Base-by-base conservation (phyloP, 1,140 invertebrate genomes). In the Dryas iulia region DNA sequence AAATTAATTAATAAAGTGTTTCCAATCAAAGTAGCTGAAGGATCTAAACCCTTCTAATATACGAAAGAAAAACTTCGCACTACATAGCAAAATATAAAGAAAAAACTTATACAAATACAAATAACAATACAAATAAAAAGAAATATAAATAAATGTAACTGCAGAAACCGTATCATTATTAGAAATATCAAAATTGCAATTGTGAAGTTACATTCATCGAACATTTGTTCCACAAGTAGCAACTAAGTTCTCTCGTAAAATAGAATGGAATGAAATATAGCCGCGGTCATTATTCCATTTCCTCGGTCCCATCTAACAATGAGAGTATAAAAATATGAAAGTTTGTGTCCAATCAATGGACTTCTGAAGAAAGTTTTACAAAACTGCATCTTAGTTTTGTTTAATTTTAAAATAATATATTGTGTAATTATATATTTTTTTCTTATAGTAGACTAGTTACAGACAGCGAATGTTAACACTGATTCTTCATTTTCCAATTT, bases 281-380 rank as follows among this genome's bases (percentile, higher is more conserved):
- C 39, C 0, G 10, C 39, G 39, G n/a, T 21, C 14, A 47, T 47
- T 47, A 47, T 21, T 47, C 39, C 39, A 5, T 21, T 21, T 21
- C 39, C 26, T 28, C 39, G 39, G 39, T 21, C n/a, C 35, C n/a
- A 6, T n/a, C 39, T 2, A 21, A 10, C 39, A 21, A 21, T 3
- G 39, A n/a, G 39, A 61, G 59, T 47, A 26, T 47, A 61, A 61
- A 47, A 61, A 61, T 61, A 47, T 61, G 4, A 25, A 61, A 61
- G 21, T 61, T 61, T 61, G 35, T 47, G 23, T 35, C 33, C 59
- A 61, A 35, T 47, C 33, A 61, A 47, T 61, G 59, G 59, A 52
- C 12, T 61, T 28, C 57, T 31, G 31, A 47, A 18, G 59, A 47
- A 61, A 61, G 33, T 61, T 61, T 47, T 6, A 10, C 26, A 26